These are phyloP conservation scores for Drosophila cardini DNA, from an alignment of 1,140 invertebrate genomes.

Conservation along the genomic window DNA sequence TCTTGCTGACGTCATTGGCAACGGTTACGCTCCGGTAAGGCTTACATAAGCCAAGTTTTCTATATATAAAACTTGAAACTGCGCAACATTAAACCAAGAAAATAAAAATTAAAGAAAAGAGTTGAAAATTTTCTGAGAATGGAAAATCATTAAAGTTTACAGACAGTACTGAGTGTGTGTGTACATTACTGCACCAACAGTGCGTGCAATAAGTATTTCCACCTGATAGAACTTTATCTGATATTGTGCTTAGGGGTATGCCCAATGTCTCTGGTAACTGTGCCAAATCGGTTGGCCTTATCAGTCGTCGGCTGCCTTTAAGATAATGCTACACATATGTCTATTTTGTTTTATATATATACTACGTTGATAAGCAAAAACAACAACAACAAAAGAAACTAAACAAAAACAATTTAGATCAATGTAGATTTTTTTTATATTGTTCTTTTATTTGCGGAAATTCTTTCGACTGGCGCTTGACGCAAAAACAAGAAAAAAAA, in stretches of 20 bases:
- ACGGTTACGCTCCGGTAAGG: constrained; percentile 69
- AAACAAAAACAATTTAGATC: constrained; percentile 20
- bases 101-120: neutral
- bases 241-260: constrained; percentile 29
- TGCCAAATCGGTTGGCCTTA: constrained; percentile 42
- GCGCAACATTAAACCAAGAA: constrained; percentile 20
- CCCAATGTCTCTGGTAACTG: constrained; percentile 42
- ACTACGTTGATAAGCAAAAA: constrained; percentile 27
- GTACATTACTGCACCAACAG: neutral
- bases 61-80: constrained; percentile 6
- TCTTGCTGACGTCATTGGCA: constrained; percentile 65
- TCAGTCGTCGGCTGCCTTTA: constrained; percentile 13
- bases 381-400: neutral
- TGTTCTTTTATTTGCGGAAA: constrained; percentile 45
- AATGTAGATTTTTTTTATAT: constrained; percentile 18
- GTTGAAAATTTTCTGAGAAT: constrained; percentile 35
- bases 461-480: constrained; percentile 63
- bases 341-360: constrained; percentile 2
- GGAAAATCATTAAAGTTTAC: constrained; percentile 21
- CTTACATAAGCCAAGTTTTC: constrained; percentile 39
- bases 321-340: constrained; percentile 4
- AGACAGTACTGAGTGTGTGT: neutral
- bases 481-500: constrained; percentile 4
- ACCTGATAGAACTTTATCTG: constrained; percentile 27
- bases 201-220: constrained; percentile 2